phyloP scores from a whole-genome alignment of 2,797 vertebrate genomes.

The Alectoris magna region DNA sequence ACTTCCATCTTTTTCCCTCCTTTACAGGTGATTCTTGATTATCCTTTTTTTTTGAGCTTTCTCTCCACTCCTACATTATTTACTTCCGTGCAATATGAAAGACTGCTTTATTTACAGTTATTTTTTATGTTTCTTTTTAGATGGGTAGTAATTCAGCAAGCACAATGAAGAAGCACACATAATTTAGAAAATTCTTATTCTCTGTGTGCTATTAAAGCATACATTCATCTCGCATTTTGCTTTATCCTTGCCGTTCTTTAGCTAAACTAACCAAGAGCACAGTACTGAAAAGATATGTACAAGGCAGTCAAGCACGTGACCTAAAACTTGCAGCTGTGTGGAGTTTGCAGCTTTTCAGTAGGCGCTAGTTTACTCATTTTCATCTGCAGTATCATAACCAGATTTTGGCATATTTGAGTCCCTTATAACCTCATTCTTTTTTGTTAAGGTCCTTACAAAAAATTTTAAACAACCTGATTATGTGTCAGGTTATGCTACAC shows the following conservation, averaged over 20 bases:
- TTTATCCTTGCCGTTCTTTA: neutral
- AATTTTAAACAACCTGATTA: neutral
- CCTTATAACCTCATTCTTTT: neutral
- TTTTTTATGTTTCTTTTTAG: neutral
- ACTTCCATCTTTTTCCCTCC: neutral
- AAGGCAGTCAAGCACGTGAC: neutral
- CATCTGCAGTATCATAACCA: neutral
- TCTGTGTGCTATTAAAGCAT: neutral
- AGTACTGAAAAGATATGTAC: neutral
- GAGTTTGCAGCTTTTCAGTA: neutral
- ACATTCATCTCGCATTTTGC: neutral
- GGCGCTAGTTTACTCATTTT: neutral
- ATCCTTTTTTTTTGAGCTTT: neutral
- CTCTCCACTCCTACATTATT: neutral
- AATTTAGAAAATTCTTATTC: neutral
- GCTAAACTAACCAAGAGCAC: neutral
- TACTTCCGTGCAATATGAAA: neutral
- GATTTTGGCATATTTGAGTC: neutral
- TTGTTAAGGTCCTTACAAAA: neutral
- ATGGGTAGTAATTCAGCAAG: neutral
- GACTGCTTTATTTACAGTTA: neutral
- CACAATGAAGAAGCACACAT: neutral
- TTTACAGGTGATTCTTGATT: neutral
- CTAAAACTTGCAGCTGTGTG: neutral
- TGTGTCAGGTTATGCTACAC: neutral